Conservation (phyloP, 1,140 invertebrate genomes). For the Drosophila sp. region DNA sequence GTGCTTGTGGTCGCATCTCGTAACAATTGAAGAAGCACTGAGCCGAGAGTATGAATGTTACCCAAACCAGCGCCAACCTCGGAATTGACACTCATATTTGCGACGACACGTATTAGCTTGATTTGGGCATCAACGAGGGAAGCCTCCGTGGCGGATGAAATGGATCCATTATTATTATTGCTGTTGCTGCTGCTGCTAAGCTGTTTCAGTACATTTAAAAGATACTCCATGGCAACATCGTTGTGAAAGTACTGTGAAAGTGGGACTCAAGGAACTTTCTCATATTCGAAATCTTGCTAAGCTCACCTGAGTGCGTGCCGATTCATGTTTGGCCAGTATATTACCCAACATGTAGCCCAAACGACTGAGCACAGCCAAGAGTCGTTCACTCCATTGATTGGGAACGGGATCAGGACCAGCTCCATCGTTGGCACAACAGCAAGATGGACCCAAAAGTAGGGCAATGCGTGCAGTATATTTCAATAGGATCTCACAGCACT, state of each 20-base stretch:
- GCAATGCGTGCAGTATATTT: conserved; percentile 80
- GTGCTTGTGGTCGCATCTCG: conserved; percentile 26
- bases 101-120: conserved; percentile 87
- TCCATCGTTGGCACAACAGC: conserved; percentile 22
- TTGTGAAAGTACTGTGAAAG: conserved; percentile 75
- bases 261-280: too few relatives aligned
- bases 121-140: conserved; percentile 82
- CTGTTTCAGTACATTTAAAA: conserved; percentile 69
- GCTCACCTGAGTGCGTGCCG: conserved; percentile 86
- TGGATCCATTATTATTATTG: conserved; percentile 23
- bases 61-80: conserved; percentile 86
- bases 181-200: conserved; percentile 53
- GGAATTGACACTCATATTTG: conserved; percentile 89
- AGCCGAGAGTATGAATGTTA: conserved; percentile 73
- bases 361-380: conserved; percentile 86
- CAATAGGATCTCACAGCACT: conserved; percentile 88
- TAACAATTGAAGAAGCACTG: conserved; percentile 62
- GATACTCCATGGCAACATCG: conserved; percentile 82
- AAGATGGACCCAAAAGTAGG: conserved; percentile 83
- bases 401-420: neutral
- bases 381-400: conserved; percentile 77
- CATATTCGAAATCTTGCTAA: neutral
- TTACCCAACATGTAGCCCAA: conserved; percentile 91
- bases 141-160: conserved; percentile 32
- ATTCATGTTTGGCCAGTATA: conserved; percentile 88